Conservation (phyloP, 2,797 vertebrate genomes). For the Fistularia commersonii region DNA sequence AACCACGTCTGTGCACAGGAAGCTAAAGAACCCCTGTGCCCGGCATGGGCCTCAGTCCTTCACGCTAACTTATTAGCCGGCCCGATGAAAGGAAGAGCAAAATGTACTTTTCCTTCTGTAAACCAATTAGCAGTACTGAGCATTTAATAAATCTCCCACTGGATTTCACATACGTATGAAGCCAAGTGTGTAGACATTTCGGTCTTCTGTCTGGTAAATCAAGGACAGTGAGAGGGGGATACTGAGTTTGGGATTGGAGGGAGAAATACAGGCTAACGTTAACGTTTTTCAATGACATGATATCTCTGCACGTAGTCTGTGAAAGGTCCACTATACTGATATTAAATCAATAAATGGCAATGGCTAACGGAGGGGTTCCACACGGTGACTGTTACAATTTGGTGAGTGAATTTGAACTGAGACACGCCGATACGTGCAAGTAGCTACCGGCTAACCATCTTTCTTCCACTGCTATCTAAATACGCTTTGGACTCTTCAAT, state of each 20-base stretch:
- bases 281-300: conserved; percentile 57
- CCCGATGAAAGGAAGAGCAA: conserved; percentile 6
- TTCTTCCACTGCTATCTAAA: not conserved
- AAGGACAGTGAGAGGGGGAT: not conserved
- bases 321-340: too few relatives aligned
- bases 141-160: not conserved
- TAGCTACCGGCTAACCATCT: conserved; percentile 19
- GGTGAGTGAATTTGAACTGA: conserved; percentile 18
- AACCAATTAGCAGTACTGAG: not conserved
- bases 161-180: not conserved
- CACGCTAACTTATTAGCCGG: conserved; percentile 56
- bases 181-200: not conserved
- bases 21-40: conserved; percentile 12
- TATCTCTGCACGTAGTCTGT: conserved; percentile 2
- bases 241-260: too few relatives aligned
- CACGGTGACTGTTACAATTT: not conserved
- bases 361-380: not conserved
- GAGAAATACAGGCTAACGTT: conserved; percentile 23
- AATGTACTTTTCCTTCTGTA: not conserved
- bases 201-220: too few relatives aligned
- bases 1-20: conserved; percentile 14
- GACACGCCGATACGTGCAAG: conserved; percentile 19
- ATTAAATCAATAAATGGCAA: too few relatives aligned
- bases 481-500: not conserved
- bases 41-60: conserved; percentile 59